These are phyloP conservation scores for Trissoscelio sp. DNA, from an alignment of 2,888 invertebrate genomes.

Conservation along the genomic window DNA sequence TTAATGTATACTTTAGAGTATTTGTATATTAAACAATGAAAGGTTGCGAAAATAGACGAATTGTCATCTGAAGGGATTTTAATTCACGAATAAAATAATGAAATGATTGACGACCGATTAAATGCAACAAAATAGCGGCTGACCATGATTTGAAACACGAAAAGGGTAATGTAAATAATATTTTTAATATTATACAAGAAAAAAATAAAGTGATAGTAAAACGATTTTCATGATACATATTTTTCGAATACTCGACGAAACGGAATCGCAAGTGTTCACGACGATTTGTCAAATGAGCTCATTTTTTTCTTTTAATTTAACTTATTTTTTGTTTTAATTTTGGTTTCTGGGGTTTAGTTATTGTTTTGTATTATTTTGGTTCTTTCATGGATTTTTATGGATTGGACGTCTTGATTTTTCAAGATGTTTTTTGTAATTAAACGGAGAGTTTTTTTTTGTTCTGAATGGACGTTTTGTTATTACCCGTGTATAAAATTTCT, in stretches of 20 bases:
- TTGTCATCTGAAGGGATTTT: slow-evolving; percentile 39
- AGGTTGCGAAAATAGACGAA: slow-evolving; percentile 31
- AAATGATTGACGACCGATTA: slow-evolving; percentile 19
- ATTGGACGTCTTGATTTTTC: slow-evolving; percentile 21
- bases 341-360: not conserved
- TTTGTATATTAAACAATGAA: slow-evolving; percentile 65
- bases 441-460: slow-evolving; percentile 25
- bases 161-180: slow-evolving; percentile 69
- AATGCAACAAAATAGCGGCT: slow-evolving; percentile 60
- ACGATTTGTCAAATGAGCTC: slow-evolving; percentile 43
- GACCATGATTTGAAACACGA: slow-evolving; percentile 63
- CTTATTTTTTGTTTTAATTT: slow-evolving; percentile 1
- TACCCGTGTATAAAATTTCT: slow-evolving; percentile 66
- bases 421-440: slow-evolving; percentile 39
- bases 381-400: slow-evolving; percentile 9
- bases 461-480: slow-evolving; percentile 47
- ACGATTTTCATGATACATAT: slow-evolving; percentile 68
- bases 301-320: slow-evolving; percentile 14
- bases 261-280: slow-evolving; percentile 57
- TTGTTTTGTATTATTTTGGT: not conserved
- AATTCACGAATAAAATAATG: slow-evolving; percentile 38
- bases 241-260: slow-evolving; percentile 63
- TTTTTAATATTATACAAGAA: slow-evolving; percentile 69
- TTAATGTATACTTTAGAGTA: slow-evolving; percentile 68
- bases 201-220: slow-evolving; percentile 69